phyloP scores from a whole-genome alignment of 2,797 vertebrate genomes.

The Enteromius fasciolatus region DNA sequence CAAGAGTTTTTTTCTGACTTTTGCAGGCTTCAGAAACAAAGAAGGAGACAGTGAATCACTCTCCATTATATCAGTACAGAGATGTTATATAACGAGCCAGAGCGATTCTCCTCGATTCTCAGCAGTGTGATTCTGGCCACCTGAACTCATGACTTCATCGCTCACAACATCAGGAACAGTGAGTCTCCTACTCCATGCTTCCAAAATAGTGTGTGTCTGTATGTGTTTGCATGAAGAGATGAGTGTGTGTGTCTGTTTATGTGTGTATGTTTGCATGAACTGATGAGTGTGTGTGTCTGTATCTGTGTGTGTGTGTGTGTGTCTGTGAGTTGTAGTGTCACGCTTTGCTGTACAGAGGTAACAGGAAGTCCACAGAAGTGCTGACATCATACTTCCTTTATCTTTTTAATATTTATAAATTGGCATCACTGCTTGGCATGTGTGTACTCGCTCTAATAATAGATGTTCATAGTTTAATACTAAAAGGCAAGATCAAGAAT shows the following conservation, averaged over 20 bases:
- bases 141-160: background rate
- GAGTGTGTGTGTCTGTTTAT: background rate
- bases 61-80: background rate
- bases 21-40: background rate
- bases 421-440: background rate
- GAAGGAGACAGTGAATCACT: background rate
- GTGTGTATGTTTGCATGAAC: background rate
- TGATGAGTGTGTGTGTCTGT: background rate
- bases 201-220: background rate
- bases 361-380: background rate
- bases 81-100: background rate
- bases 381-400: constrained; percentile 4
- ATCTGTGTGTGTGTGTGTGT: constrained; percentile 10
- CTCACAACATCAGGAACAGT: background rate
- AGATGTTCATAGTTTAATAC: background rate
- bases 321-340: background rate
- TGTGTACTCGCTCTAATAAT: background rate
- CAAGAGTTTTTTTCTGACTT: background rate
- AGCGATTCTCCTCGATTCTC: background rate
- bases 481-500: background rate
- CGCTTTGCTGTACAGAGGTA: background rate
- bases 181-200: background rate
- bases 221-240: background rate
- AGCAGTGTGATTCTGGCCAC: background rate
- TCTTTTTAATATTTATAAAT: background rate